Conservation (phyloP, 2,888 invertebrate species). For the Dysmachus trigonus region DNA sequence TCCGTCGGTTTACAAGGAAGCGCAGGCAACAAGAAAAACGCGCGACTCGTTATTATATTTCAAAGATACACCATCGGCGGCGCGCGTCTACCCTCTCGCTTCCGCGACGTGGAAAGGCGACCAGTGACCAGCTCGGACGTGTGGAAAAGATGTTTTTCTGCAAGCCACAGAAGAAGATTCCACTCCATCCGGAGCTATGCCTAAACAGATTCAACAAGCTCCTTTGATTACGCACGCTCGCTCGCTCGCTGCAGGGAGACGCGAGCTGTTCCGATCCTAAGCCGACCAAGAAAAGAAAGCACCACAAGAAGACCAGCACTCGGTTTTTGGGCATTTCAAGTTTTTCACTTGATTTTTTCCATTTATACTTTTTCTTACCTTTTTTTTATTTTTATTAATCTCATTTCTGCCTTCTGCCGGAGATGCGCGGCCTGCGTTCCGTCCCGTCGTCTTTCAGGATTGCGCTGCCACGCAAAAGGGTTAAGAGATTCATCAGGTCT, state of each 20-base stretch:
- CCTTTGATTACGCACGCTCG: background rate
- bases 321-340: slow-evolving; percentile 24
- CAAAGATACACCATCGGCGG: background rate
- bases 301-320: background rate
- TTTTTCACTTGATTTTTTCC: background rate
- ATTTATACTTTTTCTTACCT: background rate
- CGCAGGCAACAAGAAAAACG: background rate
- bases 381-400: background rate
- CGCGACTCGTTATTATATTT: slow-evolving; percentile 12
- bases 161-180: background rate
- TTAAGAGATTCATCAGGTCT: background rate
- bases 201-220: background rate
- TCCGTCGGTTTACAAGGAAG: slow-evolving; percentile 11
- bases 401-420: background rate
- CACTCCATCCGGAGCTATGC: background rate
- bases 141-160: background rate
- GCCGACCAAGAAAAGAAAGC: background rate
- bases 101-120: background rate
- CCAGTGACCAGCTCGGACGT: background rate
- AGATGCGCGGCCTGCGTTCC: background rate
- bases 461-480: background rate
- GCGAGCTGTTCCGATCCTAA: background rate
- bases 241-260: background rate
- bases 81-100: background rate
- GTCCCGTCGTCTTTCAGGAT: background rate